Conservation (phyloP, 2,113 vertebrate species). For the Cyphomyrus discorhynchus region DNA sequence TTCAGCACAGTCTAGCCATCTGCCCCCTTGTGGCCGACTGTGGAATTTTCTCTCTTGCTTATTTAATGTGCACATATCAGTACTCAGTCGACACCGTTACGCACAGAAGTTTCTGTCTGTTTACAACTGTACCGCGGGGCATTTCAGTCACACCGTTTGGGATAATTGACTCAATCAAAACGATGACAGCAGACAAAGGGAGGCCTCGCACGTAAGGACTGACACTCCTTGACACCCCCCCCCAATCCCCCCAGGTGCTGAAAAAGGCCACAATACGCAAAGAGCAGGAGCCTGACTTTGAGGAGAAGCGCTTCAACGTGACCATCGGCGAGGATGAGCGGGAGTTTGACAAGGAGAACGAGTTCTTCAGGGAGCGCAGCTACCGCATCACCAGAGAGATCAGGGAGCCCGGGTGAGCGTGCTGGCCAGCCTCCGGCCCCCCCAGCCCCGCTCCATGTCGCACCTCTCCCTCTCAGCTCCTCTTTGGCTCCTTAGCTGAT, state of each 20-base stretch:
- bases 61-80: background rate
- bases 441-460: background rate
- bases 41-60: background rate
- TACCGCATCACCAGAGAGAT: constrained; percentile 85
- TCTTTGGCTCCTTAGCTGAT: background rate
- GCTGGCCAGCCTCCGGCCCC: background rate
- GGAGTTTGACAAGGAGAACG: constrained; percentile 98
- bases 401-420: constrained; percentile 70
- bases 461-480: background rate
- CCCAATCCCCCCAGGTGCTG: constrained; percentile 65
- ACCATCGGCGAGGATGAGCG: constrained; percentile 93
- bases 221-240: background rate
- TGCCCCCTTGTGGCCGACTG: background rate
- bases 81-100: background rate
- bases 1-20: background rate
- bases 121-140: background rate
- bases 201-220: background rate
- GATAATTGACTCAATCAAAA: background rate
- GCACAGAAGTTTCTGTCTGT: background rate
- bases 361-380: constrained; percentile 90
- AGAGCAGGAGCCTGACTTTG: constrained; percentile 96
- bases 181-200: background rate
- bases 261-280: constrained; percentile 97
- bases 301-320: constrained; percentile 94
- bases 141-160: background rate